Evolutionary conservation across 2,888 invertebrate species (phyloP).

Genomic region (Lepeophtheirus nordmannii): DNA sequence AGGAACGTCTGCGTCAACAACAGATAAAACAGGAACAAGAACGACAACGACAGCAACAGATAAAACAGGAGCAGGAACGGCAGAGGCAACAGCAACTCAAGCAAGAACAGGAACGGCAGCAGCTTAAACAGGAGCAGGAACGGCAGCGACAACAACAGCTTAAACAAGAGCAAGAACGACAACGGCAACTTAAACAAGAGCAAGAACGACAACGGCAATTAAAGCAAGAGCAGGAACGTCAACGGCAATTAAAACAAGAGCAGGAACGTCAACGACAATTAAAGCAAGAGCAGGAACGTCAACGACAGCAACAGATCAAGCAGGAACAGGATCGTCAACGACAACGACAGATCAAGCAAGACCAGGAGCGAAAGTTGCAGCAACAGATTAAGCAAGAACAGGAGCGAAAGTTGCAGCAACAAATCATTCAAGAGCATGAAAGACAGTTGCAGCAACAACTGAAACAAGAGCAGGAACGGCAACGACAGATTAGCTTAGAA

Average conservation of each 20-base stretch:
- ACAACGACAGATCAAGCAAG: not conserved
- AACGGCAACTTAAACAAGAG: not conserved
- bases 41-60: slow-evolving; percentile 6
- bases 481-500: slow-evolving; percentile 2
- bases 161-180: not conserved
- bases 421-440: slow-evolving; percentile 7
- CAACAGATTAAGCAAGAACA: slow-evolving; percentile 10
- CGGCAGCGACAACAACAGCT: slow-evolving; percentile 9
- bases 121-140: not conserved
- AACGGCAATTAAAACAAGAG: not conserved
- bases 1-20: not conserved
- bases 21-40: not conserved
- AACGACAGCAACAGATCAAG: not conserved
- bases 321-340: not conserved
- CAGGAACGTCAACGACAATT: not conserved
- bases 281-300: not conserved
- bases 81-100: not conserved
- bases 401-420: slow-evolving; percentile 9
- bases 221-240: not conserved
- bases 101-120: not conserved
- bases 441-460: slow-evolving; percentile 1
- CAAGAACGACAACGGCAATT: not conserved
- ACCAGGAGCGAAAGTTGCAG: not conserved
- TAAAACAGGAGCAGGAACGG: not conserved
- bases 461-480: not conserved